Base-by-base conservation (phyloP, 1,140 invertebrate genomes). In the Pissodes strobi region DNA sequence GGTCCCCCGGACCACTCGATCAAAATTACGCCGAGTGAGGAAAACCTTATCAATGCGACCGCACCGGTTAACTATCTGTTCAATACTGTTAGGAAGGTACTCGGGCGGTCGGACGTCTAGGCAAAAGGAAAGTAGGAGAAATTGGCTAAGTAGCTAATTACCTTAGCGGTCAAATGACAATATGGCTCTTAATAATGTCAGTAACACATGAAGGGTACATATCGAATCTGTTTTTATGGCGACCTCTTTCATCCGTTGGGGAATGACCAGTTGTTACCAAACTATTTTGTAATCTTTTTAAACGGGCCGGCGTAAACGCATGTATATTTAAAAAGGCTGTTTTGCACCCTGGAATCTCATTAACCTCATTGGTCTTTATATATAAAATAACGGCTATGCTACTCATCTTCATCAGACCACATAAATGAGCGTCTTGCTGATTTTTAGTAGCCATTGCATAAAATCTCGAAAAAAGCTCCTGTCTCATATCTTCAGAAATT, bases 111-210 rank as follows among this genome's bases (percentile, higher is more conserved):
- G n/a, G n/a, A n/a, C n/a, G n/a, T n/a, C n/a, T n/a, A n/a, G n/a
- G n/a, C n/a, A n/a, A n/a, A n/a, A n/a, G n/a, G n/a, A n/a, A n/a
- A n/a, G n/a, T n/a, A n/a, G n/a, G n/a, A n/a, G n/a, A n/a, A n/a
- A n/a, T n/a, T n/a, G n/a, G n/a, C n/a, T n/a, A n/a, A n/a, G n/a
- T n/a, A n/a, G n/a, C n/a, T n/a, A n/a, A n/a, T n/a, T n/a, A n/a
- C n/a, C n/a, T n/a, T n/a, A n/a, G n/a, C n/a, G n/a, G n/a, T n/a
- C 8, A 56, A 56, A 56, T 25, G 34, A 56, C 22, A 30, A 51
- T 51, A 30, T 51, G 48, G 3, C 2, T 8, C 17, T 30, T 51
- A 5, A 51, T 19, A n/a, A 51, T 27, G 15, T 51, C 4, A 8
- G 19, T 13, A 4, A 46, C 19, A 5, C 2, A 3, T 46, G 9